A percentile compares a stretch with the other conserved stretches of the same genome.
Evolutionary conservation across 1,140 invertebrate genomes (phyloP).

Genomic region (Pararge aegeria): DNA sequence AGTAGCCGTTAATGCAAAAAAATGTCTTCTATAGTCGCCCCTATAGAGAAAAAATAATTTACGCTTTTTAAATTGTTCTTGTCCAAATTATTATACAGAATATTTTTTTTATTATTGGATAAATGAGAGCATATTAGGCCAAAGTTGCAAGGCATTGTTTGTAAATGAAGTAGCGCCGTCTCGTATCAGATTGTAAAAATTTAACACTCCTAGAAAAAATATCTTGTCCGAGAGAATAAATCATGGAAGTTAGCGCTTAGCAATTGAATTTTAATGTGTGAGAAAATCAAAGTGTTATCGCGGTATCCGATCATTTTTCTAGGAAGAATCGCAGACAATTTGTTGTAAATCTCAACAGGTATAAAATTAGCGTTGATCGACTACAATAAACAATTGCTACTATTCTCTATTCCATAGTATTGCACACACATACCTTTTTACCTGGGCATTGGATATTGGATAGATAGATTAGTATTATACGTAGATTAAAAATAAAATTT

Average conservation of each 20-base stretch:
- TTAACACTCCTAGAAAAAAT: conserved; percentile 17
- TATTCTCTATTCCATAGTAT: background rate
- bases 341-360: conserved; percentile 10
- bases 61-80: too few relatives aligned
- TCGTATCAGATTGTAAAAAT: conserved; percentile 10
- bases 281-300: conserved; percentile 44
- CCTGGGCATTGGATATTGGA: too few relatives aligned
- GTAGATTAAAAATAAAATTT: too few relatives aligned
- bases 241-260: conserved; percentile 11
- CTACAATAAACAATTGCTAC: background rate
- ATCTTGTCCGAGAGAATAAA: conserved; percentile 12
- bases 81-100: too few relatives aligned
- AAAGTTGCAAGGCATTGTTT: conserved; percentile 30
- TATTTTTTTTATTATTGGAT: background rate
- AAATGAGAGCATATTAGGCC: background rate
- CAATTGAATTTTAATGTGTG: conserved; percentile 43
- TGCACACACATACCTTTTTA: background rate
- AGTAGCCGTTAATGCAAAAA: too few relatives aligned
- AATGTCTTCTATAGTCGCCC: background rate
- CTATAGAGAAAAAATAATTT: too few relatives aligned
- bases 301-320: conserved; percentile 45
- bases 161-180: conserved; percentile 24
- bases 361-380: conserved; percentile 10
- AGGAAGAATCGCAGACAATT: conserved; percentile 29
- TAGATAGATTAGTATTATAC: too few relatives aligned